Evolutionary conservation across 2,888 invertebrate genomes (phyloP).

Genomic region (Cephus rjabovi): DNA sequence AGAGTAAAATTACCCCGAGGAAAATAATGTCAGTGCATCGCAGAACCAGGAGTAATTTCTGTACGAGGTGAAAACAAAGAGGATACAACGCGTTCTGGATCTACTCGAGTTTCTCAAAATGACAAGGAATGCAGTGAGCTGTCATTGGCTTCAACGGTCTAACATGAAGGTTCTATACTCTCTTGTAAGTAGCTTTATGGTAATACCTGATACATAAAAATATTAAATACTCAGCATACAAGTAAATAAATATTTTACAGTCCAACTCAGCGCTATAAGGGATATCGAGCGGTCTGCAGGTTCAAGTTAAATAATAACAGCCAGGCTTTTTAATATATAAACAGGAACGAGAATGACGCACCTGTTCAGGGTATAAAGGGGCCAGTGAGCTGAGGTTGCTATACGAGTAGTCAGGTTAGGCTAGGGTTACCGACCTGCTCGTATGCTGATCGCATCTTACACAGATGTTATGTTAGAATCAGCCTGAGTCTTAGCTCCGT

Average conservation of each 20-base stretch:
- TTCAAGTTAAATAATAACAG: too few relatives aligned
- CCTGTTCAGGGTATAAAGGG: background rate
- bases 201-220: background rate
- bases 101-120: background rate
- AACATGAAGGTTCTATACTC: background rate
- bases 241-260: background rate
- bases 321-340: too few relatives aligned
- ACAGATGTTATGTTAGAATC: background rate
- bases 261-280: background rate
- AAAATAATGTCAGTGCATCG: background rate
- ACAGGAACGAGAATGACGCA: too few relatives aligned
- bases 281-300: background rate
- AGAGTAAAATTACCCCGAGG: background rate
- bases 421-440: background rate
- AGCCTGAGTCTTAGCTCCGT: background rate
- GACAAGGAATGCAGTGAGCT: background rate
- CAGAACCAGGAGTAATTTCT: background rate
- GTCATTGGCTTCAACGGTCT: background rate
- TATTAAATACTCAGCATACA: background rate
- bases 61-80: background rate
- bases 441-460: background rate
- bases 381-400: background rate
- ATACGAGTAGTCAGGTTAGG: background rate
- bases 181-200: background rate
- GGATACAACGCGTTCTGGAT: background rate